Base-by-base conservation (phyloP, 2,113 vertebrate genomes). In the Apteryx owenii region DNA sequence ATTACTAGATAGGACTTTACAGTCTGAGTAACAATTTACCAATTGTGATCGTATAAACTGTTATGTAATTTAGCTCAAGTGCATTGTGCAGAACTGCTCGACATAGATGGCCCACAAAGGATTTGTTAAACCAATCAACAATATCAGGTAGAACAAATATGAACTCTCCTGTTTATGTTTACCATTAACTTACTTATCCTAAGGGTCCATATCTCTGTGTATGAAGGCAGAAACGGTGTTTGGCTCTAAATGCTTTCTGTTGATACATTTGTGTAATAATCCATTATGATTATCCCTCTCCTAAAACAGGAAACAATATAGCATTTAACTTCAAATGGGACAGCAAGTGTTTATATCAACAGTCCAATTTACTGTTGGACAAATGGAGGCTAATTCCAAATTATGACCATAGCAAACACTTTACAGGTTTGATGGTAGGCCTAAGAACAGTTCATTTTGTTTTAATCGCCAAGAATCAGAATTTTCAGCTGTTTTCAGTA, bases 181-280 rank as follows among this genome's bases (percentile, higher is more conserved):
- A 94, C 91, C 79, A 85, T 96, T 96, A 98, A 56, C 88, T 96
- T 96, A 93, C 93, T 97, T 97, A 94, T 98, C 97, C 97, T 97
- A 88, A 98, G 98, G 97, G 93, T 96, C 78, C 86, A 76, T 97
- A 96, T 94, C 94, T 93, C 38, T 77, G 81, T 64, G 53, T 82
- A 89, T 81, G 96, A 96, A 97, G 71, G 95, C 87, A 97, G 97
- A 92, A 4, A 1, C 25, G 83, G 40, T 29, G 61, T 88, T 97
- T 81, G 93, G 75, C 84, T 94, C 81, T 79, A 94, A 97, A 96
- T 89, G 90, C 38, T 94, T 95, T 94, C 81, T 88, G 79, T 88
- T 70, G 26, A 68, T 96, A 83, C 26, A 33, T 83, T 80, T 93
- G 78, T 80, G 69, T 86, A 97, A 93, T 81, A 97, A 97, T 85